These are phyloP conservation scores for Drosophila acutilabella DNA, from an alignment of 2,888 invertebrate genomes.

Conservation along the genomic window DNA sequence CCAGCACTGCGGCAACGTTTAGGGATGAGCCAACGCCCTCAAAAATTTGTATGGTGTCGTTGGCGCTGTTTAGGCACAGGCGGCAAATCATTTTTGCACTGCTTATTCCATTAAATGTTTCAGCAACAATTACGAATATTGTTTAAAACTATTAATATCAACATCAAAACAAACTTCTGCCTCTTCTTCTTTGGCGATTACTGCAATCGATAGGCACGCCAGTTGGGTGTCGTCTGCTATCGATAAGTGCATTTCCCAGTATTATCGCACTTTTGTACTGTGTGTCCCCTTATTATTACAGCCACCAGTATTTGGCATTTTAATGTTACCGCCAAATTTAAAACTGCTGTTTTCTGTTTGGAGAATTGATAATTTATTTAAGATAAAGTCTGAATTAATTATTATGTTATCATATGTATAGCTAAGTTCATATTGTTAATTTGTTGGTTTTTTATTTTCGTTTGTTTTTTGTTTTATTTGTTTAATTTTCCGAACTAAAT, in stretches of 20 bases:
- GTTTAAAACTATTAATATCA: conserved; percentile 18
- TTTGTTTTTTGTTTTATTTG: conserved; percentile 44
- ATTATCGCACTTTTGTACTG: no score
- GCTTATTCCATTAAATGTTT: conserved; percentile 42
- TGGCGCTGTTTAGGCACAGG: conserved; percentile 80
- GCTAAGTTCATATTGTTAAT: conserved; percentile 68
- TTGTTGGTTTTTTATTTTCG: conserved; percentile 48
- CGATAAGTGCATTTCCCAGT: background rate
- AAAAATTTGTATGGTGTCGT: conserved; percentile 81
- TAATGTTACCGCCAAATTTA: background rate
- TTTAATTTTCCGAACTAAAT: conserved; percentile 65
- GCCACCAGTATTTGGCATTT: no score
- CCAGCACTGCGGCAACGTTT: conserved; percentile 77
- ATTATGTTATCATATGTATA: conserved; percentile 72
- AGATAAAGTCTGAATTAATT: conserved; percentile 76
- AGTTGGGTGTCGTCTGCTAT: background rate
- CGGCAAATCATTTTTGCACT: conserved; percentile 82
- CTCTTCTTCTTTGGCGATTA: background rate
- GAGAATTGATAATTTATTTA: conserved; percentile 80
- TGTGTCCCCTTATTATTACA: no score
- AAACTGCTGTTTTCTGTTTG: conserved; percentile 36
- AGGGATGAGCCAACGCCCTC: conserved; percentile 72
- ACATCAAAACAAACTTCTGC: conserved; percentile 43
- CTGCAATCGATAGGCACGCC: background rate
- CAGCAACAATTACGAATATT: conserved; percentile 14